Conservation (phyloP, 2,113 vertebrate genomes). For the Pelusios castaneus region DNA sequence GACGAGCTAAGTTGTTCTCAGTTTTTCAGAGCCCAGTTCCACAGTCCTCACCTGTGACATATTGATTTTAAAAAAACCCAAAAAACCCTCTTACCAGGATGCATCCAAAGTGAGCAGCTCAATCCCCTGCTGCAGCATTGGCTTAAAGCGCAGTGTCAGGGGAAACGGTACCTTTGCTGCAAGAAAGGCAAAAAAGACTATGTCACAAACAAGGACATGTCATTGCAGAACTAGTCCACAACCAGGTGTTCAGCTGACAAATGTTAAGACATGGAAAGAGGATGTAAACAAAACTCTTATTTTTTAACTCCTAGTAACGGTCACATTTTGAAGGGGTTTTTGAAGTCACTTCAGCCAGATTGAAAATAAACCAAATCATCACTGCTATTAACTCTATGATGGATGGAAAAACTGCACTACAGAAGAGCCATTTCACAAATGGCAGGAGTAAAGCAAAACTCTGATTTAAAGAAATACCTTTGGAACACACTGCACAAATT, state of each 20-base stretch:
- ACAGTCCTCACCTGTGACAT: not conserved
- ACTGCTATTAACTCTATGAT: not conserved
- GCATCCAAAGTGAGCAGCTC: constrained; percentile 97
- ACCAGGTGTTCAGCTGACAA: not conserved
- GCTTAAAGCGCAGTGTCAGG: constrained; percentile 95
- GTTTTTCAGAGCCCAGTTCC: not conserved
- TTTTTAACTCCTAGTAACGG: not conserved
- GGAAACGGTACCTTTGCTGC: constrained; percentile 97
- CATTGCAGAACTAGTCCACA: not conserved
- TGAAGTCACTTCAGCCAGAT: not conserved
- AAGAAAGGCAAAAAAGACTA: not conserved
- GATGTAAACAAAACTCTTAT: not conserved
- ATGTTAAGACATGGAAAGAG: not conserved
- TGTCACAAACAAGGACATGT: not conserved
- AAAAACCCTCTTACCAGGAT: constrained; percentile 87
- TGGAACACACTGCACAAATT: not conserved
- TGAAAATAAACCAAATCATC: not conserved
- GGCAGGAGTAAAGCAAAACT: not conserved
- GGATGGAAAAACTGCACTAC: not conserved
- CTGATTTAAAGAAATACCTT: not conserved
- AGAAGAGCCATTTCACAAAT: not conserved
- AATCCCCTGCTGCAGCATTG: constrained; percentile 98
- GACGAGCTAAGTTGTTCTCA: not conserved
- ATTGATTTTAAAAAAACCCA: not conserved
- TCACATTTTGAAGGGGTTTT: not conserved